Conservation (phyloP, 2,888 invertebrate genomes). For the Torymus aiolomorphi region DNA sequence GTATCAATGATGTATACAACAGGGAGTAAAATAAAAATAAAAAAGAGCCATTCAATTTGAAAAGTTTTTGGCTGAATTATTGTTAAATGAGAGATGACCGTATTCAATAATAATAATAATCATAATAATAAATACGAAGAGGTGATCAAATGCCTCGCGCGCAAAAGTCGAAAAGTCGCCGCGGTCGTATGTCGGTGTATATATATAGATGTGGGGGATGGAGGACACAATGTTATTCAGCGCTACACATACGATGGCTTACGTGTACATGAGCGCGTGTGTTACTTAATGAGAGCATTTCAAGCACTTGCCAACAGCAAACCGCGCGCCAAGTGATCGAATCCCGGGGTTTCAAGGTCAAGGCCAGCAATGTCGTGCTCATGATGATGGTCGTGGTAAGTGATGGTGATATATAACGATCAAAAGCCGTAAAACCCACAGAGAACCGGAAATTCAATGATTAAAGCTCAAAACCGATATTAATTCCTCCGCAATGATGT, state of each 20-base stretch:
- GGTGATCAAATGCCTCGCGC: conserved; percentile 12
- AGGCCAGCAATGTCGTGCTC: conserved; percentile 10
- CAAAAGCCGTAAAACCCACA: conserved; percentile 34
- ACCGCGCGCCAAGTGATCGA: conserved; percentile 27
- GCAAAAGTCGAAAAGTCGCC: not conserved
- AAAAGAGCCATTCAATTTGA: conserved; percentile 22
- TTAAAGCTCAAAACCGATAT: conserved; percentile 24
- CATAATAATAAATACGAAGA: not conserved
- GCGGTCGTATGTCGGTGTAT: not conserved
- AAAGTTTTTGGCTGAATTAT: conserved; percentile 14
- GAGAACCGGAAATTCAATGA: conserved; percentile 20
- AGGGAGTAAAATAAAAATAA: not conserved
- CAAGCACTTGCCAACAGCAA: conserved; percentile 3
- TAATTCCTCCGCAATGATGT: not conserved
- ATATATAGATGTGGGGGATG: not conserved
- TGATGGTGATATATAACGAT: not conserved
- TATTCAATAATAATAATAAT: not conserved
- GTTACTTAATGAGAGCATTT: conserved; percentile 39
- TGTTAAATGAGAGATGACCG: conserved; percentile 11
- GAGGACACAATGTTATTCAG: too few species aligned
- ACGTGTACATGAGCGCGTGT: not conserved
- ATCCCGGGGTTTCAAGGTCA: conserved; percentile 4
- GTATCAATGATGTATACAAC: conserved; percentile 18
- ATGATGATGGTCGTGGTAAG: not conserved
- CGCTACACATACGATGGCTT: not conserved